Conservation (phyloP, 2,888 invertebrate genomes). For the Hirtodrosophila histrioides region DNA sequence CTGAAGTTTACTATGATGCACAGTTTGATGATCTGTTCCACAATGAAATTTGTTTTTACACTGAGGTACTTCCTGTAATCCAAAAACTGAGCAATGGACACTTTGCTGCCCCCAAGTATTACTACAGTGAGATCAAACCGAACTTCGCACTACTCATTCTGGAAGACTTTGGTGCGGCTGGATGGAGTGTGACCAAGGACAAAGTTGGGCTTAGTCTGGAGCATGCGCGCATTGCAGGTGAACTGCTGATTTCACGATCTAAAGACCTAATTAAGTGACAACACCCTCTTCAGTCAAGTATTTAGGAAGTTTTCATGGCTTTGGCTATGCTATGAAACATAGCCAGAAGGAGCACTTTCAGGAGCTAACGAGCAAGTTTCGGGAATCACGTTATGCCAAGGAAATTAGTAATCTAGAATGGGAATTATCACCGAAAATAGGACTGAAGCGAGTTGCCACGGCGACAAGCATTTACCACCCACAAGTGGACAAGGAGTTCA, state of each 20-base stretch:
- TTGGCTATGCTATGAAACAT: conserved; percentile 79
- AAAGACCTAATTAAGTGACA: no score
- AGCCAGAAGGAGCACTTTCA: conserved; percentile 65
- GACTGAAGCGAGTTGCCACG: conserved; percentile 49
- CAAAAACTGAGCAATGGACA: conserved; percentile 48
- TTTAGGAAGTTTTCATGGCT: conserved; percentile 82
- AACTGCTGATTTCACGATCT: background rate
- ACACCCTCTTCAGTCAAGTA: conserved; percentile 55
- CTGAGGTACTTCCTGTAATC: conserved; percentile 75
- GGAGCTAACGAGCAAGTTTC: conserved; percentile 56
- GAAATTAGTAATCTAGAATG: conserved; percentile 55
- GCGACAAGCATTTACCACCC: conserved; percentile 60
- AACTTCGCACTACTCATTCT: conserved; percentile 74
- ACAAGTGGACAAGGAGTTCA: conserved; percentile 70
- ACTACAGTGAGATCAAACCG: conserved; percentile 70
- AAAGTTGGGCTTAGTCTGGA: conserved; percentile 78
- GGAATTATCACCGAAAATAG: conserved; percentile 19
- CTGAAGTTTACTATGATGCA: conserved; percentile 64
- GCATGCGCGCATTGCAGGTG: conserved; percentile 80
- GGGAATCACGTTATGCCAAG: conserved; percentile 74
- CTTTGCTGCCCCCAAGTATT: conserved; percentile 75
- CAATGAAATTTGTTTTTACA: conserved; percentile 82
- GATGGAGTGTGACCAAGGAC: conserved; percentile 75
- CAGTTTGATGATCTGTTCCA: conserved; percentile 76
- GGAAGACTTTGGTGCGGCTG: conserved; percentile 75